phyloP scores from a whole-genome alignment of 2,888 invertebrate species.

The Drosophila anceps region DNA sequence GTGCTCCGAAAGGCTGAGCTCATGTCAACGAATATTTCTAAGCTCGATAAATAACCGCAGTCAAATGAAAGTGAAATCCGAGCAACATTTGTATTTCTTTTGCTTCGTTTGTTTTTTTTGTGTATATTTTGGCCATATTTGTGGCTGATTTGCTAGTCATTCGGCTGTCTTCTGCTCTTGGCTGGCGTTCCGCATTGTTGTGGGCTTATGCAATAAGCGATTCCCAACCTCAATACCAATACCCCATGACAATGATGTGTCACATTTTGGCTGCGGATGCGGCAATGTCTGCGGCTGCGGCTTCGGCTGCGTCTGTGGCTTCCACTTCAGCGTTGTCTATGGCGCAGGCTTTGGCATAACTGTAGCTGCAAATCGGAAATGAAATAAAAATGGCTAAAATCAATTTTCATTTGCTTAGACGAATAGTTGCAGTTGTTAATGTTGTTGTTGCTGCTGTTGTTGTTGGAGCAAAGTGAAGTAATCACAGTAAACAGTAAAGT shows the following conservation, averaged over 20 bases:
- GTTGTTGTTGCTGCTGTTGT: neutral
- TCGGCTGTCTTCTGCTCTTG: conserved; percentile 39
- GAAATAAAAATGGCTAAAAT: conserved; percentile 57
- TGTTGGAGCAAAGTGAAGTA: conserved; percentile 67
- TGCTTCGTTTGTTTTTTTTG: neutral
- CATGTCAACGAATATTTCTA: conserved; percentile 40
- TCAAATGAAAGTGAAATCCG: conserved; percentile 57
- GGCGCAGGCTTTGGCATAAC: conserved; percentile 29
- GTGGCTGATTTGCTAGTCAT: conserved; percentile 49
- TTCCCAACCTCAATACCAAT: conserved; percentile 36
- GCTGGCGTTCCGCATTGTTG: conserved; percentile 46
- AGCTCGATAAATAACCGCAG: conserved; percentile 28
- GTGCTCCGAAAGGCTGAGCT: conserved; percentile 17
- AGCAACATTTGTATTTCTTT: conserved; percentile 23
- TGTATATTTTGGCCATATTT: conserved; percentile 42
- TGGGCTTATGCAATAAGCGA: conserved; percentile 52
- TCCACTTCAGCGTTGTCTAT: conserved; percentile 31
- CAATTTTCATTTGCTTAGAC: conserved; percentile 60
- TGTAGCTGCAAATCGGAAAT: conserved; percentile 66
- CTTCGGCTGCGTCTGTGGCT: conserved; percentile 16
- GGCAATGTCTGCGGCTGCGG: conserved; percentile 8
- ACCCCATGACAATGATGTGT: conserved; percentile 59
- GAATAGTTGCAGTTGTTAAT: conserved; percentile 41
- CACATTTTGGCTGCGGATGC: conserved; percentile 50
- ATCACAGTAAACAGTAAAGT: conserved; percentile 68